These are phyloP conservation scores for Aspidapion aeneum DNA, from an alignment of 2,888 invertebrate species.

Conservation along the genomic window DNA sequence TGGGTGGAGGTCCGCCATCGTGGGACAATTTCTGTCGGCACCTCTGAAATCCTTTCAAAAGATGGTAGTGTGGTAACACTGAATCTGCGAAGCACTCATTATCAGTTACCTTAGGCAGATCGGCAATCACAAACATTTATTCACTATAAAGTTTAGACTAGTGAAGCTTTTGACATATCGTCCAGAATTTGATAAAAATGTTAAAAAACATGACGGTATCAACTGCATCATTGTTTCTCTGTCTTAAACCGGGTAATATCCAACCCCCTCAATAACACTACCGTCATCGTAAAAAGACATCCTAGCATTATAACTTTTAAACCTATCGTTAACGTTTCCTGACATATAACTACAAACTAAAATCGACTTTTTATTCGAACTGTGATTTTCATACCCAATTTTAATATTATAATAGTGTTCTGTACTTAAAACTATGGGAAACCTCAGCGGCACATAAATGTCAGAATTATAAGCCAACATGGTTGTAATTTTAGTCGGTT, in stretches of 20 bases:
- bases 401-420: conserved; percentile 35
- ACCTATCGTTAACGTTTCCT: conserved; percentile 29
- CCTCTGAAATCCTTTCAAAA: no score
- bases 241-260: conserved; percentile 36
- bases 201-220: no score
- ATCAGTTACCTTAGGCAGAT: no score
- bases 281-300: conserved; percentile 39
- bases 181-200: no score
- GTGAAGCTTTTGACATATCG: no score
- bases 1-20: no score
- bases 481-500: conserved; percentile 27
- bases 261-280: conserved; percentile 38
- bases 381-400: conserved; percentile 35
- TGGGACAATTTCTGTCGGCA: no score
- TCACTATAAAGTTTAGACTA: no score
- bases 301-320: conserved; percentile 22
- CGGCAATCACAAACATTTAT: no score
- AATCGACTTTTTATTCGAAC: conserved; percentile 25
- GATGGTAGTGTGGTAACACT: no score
- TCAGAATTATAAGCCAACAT: conserved; percentile 29
- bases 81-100: no score
- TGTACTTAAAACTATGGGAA: conserved; percentile 33
- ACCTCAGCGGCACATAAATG: conserved; percentile 30
- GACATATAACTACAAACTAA: conserved; percentile 37
- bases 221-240: no score